A percentile compares a stretch with the other conserved stretches of the same genome.
phyloP scores from a whole-genome alignment of 2,113 vertebrate genomes.

The Cyanoderma ruficeps region DNA sequence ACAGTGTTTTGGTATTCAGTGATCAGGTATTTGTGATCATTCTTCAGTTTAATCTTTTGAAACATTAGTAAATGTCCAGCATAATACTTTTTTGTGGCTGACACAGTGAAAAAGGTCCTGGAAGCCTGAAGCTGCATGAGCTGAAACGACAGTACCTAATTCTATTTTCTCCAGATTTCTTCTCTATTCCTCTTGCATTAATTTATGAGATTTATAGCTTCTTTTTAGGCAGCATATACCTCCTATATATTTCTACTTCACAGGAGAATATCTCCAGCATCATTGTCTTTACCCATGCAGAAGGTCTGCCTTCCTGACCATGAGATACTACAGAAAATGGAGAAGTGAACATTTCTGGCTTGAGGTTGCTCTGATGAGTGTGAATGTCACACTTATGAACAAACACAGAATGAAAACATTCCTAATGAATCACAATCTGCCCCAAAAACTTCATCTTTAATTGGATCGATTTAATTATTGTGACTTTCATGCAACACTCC shows the following conservation, averaged over 20 bases:
- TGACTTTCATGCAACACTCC: not conserved
- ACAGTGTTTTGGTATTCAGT: not conserved
- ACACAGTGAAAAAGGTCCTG: not conserved
- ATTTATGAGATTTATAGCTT: not conserved
- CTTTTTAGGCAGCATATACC: not conserved
- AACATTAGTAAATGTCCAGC: not conserved
- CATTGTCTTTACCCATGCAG: not conserved
- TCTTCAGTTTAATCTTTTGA: not conserved
- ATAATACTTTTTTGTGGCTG: not conserved
- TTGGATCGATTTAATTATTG: not conserved
- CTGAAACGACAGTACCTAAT: not conserved
- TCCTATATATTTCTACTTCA: not conserved
- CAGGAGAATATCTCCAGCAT: not conserved
- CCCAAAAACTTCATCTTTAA: not conserved
- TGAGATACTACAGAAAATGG: not conserved
- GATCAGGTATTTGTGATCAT: not conserved
- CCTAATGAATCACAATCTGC: not conserved
- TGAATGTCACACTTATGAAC: accelerated
- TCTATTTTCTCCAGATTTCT: not conserved
- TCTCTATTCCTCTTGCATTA: not conserved
- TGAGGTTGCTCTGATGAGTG: not conserved
- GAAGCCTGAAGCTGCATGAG: not conserved
- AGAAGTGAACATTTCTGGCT: not conserved
- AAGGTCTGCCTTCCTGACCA: not conserved
- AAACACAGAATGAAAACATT: not conserved